Conservation (phyloP, 2,888 invertebrate genomes). For the Hartigia nigra region DNA sequence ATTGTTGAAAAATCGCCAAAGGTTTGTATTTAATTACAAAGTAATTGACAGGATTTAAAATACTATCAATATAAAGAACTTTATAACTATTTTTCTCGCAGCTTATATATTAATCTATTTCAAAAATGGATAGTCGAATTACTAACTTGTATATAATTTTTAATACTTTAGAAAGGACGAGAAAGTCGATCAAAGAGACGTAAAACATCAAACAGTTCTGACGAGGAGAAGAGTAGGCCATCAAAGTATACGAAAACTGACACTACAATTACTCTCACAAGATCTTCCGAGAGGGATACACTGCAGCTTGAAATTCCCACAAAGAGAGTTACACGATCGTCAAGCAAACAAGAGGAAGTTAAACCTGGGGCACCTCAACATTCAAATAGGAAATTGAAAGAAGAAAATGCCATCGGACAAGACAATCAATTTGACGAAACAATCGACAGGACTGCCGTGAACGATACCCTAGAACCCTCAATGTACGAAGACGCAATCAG, state of each 20-base stretch:
- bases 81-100: background rate
- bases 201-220: constrained; percentile 39
- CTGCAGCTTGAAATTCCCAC: background rate
- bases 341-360: constrained; percentile 2
- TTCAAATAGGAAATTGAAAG: constrained; percentile 29
- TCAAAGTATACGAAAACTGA: constrained; percentile 24
- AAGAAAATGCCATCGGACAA: background rate
- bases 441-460: constrained; percentile 16
- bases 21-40: constrained; percentile 25
- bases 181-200: constrained; percentile 20
- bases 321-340: constrained; percentile 8
- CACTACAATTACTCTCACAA: constrained; percentile 32
- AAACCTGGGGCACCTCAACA: constrained; percentile 1
- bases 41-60: background rate
- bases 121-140: background rate
- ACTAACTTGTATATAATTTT: background rate
- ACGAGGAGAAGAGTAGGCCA: constrained; percentile 48
- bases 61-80: background rate
- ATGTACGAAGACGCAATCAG: constrained; percentile 61
- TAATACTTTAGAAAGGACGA: constrained; percentile 20
- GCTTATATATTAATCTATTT: background rate
- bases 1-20: constrained; percentile 16
- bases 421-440: constrained; percentile 14
- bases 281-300: constrained; percentile 3
- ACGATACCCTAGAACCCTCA: constrained; percentile 50